Evolutionary conservation across 1,140 invertebrate genomes (phyloP).

Genomic region (Drosophila leontia): DNA sequence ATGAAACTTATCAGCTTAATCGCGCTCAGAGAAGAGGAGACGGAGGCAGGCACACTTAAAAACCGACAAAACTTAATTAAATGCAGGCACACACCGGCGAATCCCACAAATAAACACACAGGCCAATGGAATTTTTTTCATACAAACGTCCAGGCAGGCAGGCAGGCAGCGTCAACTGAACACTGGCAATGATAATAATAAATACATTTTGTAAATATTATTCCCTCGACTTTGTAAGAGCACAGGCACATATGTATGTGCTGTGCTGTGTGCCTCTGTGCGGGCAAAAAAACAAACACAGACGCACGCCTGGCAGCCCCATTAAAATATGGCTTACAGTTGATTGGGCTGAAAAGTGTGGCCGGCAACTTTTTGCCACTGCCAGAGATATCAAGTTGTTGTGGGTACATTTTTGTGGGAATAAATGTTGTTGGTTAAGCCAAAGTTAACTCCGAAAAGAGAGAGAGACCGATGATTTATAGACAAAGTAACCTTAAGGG

Average conservation of each 20-base stretch:
- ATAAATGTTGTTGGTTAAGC: slow-evolving; percentile 10
- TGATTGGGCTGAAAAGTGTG: slow-evolving; percentile 44
- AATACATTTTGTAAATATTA: slow-evolving; percentile 54
- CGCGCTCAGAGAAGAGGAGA: slow-evolving; percentile 12
- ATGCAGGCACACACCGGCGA: slow-evolving; percentile 50
- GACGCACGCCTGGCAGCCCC: slow-evolving; percentile 11
- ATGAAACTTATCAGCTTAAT: slow-evolving; percentile 69
- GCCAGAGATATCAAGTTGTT: slow-evolving; percentile 47
- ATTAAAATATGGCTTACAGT: slow-evolving; percentile 55
- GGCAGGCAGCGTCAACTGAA: slow-evolving; percentile 4
- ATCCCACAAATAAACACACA: slow-evolving; percentile 47
- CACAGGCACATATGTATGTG: neutral
- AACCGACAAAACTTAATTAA: slow-evolving; percentile 78
- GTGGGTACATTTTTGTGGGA: slow-evolving; percentile 20
- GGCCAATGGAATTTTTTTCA: slow-evolving; percentile 37
- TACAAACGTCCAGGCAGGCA: slow-evolving; percentile 13
- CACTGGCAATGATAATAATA: slow-evolving; percentile 40
- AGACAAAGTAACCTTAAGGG: slow-evolving; percentile 14
- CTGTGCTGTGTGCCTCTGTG: neutral
- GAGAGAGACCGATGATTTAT: slow-evolving; percentile 21
- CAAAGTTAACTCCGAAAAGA: slow-evolving; percentile 16
- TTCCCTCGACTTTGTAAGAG: slow-evolving; percentile 29
- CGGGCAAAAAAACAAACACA: slow-evolving; percentile 14
- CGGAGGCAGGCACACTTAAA: slow-evolving; percentile 38
- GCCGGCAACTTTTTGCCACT: slow-evolving; percentile 18